Evolutionary conservation across 2,888 invertebrate genomes (phyloP).

Genomic region (Meloe dianella): DNA sequence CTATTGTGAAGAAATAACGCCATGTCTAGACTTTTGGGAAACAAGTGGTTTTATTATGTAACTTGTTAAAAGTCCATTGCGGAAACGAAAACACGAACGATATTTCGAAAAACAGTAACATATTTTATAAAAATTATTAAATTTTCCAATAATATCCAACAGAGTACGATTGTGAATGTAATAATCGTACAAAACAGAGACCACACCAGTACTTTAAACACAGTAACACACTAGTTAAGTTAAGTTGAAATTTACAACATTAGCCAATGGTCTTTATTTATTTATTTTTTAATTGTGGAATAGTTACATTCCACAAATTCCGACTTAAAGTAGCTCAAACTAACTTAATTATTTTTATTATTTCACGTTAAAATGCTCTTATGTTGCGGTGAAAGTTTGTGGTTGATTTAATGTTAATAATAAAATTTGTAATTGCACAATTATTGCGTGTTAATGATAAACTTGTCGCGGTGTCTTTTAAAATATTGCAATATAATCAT

Average conservation of each 20-base stretch:
- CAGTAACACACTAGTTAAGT: too few species aligned
- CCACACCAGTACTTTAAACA: too few species aligned
- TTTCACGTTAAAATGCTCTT: neutral
- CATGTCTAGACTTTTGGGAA: slow-evolving; percentile 45
- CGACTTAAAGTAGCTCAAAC: neutral
- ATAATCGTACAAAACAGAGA: too few species aligned
- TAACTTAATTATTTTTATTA: neutral
- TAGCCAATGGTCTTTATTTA: too few species aligned
- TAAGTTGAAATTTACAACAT: too few species aligned
- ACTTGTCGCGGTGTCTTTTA: neutral
- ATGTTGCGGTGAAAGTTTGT: neutral
- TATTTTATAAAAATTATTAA: too few species aligned
- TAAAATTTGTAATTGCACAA: neutral
- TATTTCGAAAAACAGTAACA: neutral
- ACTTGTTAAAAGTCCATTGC: slow-evolving; percentile 38
- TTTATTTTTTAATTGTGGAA: too few species aligned
- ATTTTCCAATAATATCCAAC: too few species aligned
- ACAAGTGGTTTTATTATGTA: slow-evolving; percentile 43
- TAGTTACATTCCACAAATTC: too few species aligned
- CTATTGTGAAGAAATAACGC: slow-evolving; percentile 36
- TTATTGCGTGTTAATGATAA: neutral
- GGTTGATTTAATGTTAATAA: slow-evolving; percentile 3
- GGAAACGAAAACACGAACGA: neutral
- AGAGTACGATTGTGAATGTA: too few species aligned
- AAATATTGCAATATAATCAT: neutral